Conservation (phyloP, 2,113 vertebrate species). For the Dromaius novaehollandiae region DNA sequence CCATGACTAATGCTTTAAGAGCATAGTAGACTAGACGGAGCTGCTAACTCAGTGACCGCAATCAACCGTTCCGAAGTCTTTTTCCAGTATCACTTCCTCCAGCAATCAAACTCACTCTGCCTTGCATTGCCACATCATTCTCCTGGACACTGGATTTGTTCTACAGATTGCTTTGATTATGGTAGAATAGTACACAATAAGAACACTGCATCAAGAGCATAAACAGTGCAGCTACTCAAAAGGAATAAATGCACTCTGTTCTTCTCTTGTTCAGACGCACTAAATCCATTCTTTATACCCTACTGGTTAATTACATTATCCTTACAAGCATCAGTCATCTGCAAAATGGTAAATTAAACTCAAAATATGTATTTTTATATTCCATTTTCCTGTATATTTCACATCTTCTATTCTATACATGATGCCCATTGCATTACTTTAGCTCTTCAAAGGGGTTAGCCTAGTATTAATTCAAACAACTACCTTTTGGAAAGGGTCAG, state of each 20-base stretch:
- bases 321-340: neutral
- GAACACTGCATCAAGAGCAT: neutral
- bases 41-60: neutral
- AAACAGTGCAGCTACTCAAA: neutral
- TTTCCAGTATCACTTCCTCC: neutral
- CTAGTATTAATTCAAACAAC: neutral
- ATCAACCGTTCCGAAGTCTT: neutral
- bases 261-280: neutral
- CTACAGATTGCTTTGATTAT: neutral
- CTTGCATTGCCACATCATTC: neutral
- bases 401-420: neutral
- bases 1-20: fast-evolving
- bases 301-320: neutral
- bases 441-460: neutral
- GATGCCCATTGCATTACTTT: neutral
- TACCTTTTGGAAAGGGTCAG: neutral
- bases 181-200: neutral
- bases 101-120: neutral
- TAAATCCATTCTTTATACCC: neutral
- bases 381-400: neutral
- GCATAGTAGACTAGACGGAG: too few species aligned
- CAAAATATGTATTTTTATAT: neutral
- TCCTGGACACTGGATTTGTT: neutral
- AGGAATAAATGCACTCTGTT: neutral
- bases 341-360: neutral